A percentile compares a stretch with the other conserved stretches of the same genome.
These are phyloP conservation scores for Cephus rjabovi DNA, from an alignment of 2,888 invertebrate species.

Conservation along the genomic window DNA sequence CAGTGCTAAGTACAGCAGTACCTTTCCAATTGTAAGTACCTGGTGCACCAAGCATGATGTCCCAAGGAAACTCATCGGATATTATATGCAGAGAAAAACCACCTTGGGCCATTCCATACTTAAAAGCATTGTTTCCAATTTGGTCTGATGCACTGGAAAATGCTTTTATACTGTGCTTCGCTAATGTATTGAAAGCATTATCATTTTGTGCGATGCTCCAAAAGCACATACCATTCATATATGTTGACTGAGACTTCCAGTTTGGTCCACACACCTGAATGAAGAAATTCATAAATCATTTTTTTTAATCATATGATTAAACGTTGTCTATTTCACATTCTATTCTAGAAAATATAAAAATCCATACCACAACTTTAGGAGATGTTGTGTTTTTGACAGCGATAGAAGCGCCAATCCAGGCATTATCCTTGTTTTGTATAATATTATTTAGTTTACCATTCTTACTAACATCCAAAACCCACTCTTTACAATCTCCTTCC, in stretches of 20 bases:
- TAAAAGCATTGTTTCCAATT: slow-evolving; percentile 26
- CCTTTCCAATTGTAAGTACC: slow-evolving; percentile 58
- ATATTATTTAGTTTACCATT: slow-evolving; percentile 16
- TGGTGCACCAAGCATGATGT: slow-evolving; percentile 57
- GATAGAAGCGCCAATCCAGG: slow-evolving; percentile 65
- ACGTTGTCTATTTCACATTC: background rate
- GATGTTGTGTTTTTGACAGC: slow-evolving; percentile 51
- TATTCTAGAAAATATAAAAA: background rate
- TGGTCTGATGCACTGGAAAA: background rate
- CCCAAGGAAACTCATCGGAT: slow-evolving; percentile 16
- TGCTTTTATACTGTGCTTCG: slow-evolving; percentile 18
- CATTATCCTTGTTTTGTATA: slow-evolving; percentile 37
- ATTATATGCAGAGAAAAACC: slow-evolving; percentile 49
- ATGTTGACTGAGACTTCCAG: slow-evolving; percentile 12
- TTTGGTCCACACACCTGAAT: slow-evolving; percentile 63
- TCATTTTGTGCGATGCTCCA: slow-evolving; percentile 20
- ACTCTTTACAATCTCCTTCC: slow-evolving; percentile 42
- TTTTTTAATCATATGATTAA: background rate
- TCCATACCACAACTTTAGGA: slow-evolving; percentile 53
- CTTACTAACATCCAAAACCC: slow-evolving; percentile 41
- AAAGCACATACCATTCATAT: slow-evolving; percentile 57
- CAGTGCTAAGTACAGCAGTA: slow-evolving; percentile 27
- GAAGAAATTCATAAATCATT: slow-evolving; percentile 16
- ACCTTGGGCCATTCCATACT: slow-evolving; percentile 44
- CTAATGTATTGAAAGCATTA: slow-evolving; percentile 27